Evolutionary conservation across 2,888 invertebrate genomes (phyloP), one percentile per base, ranked within the genome.

Genomic region (Drosophila aldrichi): DNA sequence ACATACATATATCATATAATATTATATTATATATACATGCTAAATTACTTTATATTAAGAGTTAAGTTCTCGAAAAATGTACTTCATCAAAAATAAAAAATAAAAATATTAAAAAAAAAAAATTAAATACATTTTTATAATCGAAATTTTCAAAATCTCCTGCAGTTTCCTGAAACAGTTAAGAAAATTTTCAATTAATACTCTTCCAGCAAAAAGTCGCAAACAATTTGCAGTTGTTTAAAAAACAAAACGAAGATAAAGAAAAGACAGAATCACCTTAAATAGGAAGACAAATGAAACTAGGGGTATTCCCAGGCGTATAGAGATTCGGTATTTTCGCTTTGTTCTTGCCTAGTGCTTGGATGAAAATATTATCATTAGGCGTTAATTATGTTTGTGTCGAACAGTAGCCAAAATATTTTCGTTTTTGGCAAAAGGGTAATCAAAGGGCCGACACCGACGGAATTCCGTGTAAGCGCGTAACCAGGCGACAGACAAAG

Each of bases 341-440:
- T 43, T 44, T 38, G 29, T 51, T 34, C 14, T 18, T 25, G 18
- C 8, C 41, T 29, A 12, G 18, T 43, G 36, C 22, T 32, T 34
- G 25, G 20, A n/a, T 71, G 43, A 74, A 78, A 82, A 84, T 78
- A 81, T 83, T 79, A 74, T 83, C 79, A 86, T 84, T 86, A 83
- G 75, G 70, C 75, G 75, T 79, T 86, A 83, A 84, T 84, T 83
- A 84, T 86, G 70, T 69, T 72, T 77, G 70, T 44, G 79, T 70
- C 75, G 79, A 72, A 72, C 78, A 68, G 79, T 68, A 75, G 81
- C 72, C 79, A 83, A 86, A 84, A 84, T 81, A 84, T 87, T 84
- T 49, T 32, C 48, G 32, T 71, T 51, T 54, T 38, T 38, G 10
- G 10, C 10, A 7, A 9, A 12, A 12, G 54, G 29, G 18, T 6